These are phyloP conservation scores for Xerus rutilus DNA, from an alignment of 2,797 vertebrate species.

Conservation along the genomic window DNA sequence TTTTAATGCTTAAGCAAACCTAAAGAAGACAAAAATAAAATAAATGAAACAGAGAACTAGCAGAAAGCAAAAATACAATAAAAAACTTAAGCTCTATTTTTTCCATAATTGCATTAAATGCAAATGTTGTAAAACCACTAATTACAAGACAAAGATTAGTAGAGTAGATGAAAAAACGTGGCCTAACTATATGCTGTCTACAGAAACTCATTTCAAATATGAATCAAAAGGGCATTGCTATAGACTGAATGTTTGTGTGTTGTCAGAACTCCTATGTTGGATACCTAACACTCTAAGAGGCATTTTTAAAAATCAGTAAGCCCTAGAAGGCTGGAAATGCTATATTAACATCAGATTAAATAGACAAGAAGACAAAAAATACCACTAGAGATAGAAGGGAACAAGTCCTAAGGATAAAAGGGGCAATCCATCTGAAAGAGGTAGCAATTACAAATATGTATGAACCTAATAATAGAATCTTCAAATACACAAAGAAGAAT, in stretches of 20 bases:
- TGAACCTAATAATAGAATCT: not conserved
- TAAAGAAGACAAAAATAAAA: not conserved
- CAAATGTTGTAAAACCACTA: not conserved
- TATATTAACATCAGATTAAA: not conserved
- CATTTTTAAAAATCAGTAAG: not conserved
- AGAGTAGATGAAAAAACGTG: not conserved
- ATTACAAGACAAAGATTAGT: not conserved
- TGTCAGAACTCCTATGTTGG: not conserved
- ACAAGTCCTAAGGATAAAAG: not conserved
- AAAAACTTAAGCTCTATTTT: not conserved
- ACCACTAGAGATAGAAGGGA: not conserved
- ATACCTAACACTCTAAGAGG: not conserved
- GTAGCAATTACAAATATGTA: not conserved
- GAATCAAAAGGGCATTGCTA: not conserved
- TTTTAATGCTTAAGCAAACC: conserved; percentile 30
- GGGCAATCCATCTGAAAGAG: not conserved
- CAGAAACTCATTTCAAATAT: not conserved
- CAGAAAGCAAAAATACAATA: not conserved
- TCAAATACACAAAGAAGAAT: not conserved
- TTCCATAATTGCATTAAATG: not conserved
- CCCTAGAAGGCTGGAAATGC: not conserved
- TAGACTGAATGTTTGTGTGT: not conserved
- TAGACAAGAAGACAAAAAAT: not conserved
- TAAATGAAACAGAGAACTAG: not conserved
- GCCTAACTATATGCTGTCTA: not conserved